Evolutionary conservation across 1,140 invertebrate species (phyloP), one percentile per base, ranked within the genome.

Genomic region (Eciton burchellii): DNA sequence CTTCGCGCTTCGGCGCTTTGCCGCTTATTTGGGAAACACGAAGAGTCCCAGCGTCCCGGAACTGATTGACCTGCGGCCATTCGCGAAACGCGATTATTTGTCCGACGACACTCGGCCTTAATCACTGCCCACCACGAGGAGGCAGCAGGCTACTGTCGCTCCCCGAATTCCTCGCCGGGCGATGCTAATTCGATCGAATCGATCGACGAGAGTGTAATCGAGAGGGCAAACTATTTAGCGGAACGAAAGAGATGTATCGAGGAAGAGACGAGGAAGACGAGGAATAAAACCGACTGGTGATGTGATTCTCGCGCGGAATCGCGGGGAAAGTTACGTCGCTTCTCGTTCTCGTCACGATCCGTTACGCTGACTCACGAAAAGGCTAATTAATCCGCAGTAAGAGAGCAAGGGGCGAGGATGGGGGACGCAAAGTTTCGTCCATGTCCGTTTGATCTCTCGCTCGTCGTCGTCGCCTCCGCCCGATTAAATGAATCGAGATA

Each of bases 401-500:
- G 45, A 76, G 73, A 14, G 11, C 72, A 21, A 16, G 12, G 41
- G 54, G n/a, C 24, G 21, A 26, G 29, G 14, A 21, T 26, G 63
- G 41, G 19, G 29, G 5, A 24, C 49, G n/a, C n/a, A n/a, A 70
- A 79, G 35, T 79, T 68, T 79, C 12, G 63, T n/a, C 35, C n/a
- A 79, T 56, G 63, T 57, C 49, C 35, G 43, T 79, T 16, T 45
- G 74, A 12, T 35, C 74, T 29, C n/a, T 56, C 29, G 35, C 49
- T 68, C 59, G 14, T 76, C 52, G 52, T 29, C 73, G 47, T 52
- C 81, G 54, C 59, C 59, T 73, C 66, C n/a, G 59, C 73, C 24
- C 68, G 79, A 74, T 68, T 84, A 82, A 84, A 82, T 62, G 79
- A 84, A 82, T 82, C 70, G 60, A 68, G 83, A 84, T 84, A 84